Evolutionary conservation across 2,113 vertebrate species (phyloP).

Genomic region (Coracopsis vasa): DNA sequence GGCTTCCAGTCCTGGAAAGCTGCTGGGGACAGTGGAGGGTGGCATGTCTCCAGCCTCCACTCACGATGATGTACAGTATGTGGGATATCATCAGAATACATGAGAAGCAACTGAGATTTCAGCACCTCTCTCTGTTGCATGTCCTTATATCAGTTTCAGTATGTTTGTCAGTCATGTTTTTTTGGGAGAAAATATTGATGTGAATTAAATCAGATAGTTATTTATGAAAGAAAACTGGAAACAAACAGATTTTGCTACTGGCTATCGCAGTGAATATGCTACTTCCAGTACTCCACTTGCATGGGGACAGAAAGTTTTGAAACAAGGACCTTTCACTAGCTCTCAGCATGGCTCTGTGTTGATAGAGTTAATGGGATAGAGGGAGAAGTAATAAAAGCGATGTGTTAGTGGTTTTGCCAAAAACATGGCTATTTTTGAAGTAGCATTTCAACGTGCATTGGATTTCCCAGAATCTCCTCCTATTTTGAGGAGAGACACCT

Average conservation of each 20-base stretch:
- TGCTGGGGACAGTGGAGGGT: neutral
- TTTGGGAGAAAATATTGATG: neutral
- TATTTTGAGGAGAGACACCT: neutral
- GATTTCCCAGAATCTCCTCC: neutral
- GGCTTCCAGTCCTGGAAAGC: neutral
- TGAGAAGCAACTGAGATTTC: neutral
- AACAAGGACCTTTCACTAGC: neutral
- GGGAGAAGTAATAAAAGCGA: neutral
- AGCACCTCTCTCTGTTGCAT: conserved; percentile 36
- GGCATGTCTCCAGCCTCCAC: neutral
- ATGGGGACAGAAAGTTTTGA: neutral
- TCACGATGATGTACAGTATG: neutral
- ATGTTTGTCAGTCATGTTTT: conserved; percentile 12
- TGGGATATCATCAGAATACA: conserved; percentile 36
- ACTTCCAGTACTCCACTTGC: neutral
- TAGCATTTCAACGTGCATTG: neutral
- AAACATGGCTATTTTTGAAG: conserved; percentile 18
- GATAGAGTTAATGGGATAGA: neutral
- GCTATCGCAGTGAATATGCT: neutral
- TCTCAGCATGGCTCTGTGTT: neutral
- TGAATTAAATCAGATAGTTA: neutral
- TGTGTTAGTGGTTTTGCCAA: neutral
- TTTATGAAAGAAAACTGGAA: conserved; percentile 9
- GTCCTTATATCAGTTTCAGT: neutral
- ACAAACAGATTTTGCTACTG: neutral